A percentile compares a stretch with the other conserved stretches of the same genome.
Conservation (phyloP, 1,140 invertebrate species). For the Gryllus bimaculatus region DNA sequence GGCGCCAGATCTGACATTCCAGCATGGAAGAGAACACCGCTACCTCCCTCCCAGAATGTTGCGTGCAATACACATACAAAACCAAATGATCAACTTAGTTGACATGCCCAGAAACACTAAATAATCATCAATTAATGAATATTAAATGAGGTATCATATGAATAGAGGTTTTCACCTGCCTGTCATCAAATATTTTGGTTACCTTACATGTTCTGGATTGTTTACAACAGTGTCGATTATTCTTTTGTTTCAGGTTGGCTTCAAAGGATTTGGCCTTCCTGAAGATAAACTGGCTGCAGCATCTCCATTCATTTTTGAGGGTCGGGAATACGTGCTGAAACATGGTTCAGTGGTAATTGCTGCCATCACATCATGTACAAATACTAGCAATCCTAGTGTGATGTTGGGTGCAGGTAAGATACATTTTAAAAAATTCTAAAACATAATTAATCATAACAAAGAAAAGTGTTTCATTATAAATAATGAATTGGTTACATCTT, state of each 20-base stretch:
- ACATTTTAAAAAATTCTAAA: not conserved
- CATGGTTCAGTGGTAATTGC: slow-evolving; percentile 96
- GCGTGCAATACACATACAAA: too few species aligned
- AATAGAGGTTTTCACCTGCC: too few species aligned
- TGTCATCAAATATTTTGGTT: too few species aligned
- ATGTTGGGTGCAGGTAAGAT: slow-evolving; percentile 81
- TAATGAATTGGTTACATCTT: not conserved
- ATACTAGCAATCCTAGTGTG: slow-evolving; percentile 95
- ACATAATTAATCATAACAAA: not conserved
- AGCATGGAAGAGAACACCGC: too few species aligned
- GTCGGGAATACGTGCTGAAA: slow-evolving; percentile 67
- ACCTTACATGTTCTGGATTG: not conserved
- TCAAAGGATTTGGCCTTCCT: slow-evolving; percentile 86
- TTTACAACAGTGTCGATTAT: not conserved
- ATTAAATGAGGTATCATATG: too few species aligned
- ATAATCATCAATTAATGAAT: too few species aligned
- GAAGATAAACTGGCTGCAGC: slow-evolving; percentile 51
- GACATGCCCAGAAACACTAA: too few species aligned
- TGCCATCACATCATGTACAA: slow-evolving; percentile 96
- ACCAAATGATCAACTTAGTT: too few species aligned
- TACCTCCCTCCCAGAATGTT: too few species aligned
- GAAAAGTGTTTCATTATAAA: not conserved
- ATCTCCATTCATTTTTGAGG: slow-evolving; percentile 71
- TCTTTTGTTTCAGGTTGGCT: slow-evolving; percentile 61
- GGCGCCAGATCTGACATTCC: too few species aligned